Evolutionary conservation across 2,113 vertebrate species (phyloP), one percentile per base, ranked within the genome.

Genomic region (Microcebus ravelobensis): DNA sequence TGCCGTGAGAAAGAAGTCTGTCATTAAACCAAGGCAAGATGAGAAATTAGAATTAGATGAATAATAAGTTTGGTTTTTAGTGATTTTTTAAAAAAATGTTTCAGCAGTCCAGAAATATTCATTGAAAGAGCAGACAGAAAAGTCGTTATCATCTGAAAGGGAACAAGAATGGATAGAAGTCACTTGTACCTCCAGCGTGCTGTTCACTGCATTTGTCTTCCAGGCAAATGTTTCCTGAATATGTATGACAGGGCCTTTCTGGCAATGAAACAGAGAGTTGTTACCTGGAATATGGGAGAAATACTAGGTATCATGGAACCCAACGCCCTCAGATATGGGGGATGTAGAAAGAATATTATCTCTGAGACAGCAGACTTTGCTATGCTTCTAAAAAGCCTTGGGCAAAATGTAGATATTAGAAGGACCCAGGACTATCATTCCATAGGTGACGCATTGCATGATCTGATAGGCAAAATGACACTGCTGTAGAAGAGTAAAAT

Each of bases 1-100:
- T 71, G 65, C 11, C 57, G 73, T 88, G 65, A 63, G 96, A 94
- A 95, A 97, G 87, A 96, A 97, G 67, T 67, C 85, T 97, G 36
- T 91, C 97, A 83, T 98, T 98, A 98, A 97, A 86, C 50, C 27
- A 92, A 96, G 74, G 39, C 86, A 94, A 94, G 80, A 76, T 87
- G 48, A 10, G 96, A 97, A 86, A 65, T 85, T 93, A 96, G 45
- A 92, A 55, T 67, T 86, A 91, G 31, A 80, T 52, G 94, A 96
- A 90, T 96, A 96, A 90, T 91, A 96, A 96, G 84, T 92, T 92
- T 95, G 10, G 83, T 80, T 87, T 96, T 77, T 94, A 31, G 76
- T 87, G 68, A 96, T 92, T 96, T 97, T 95, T 48, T 85, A 96
- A 45, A 45, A 45, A 45, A 45, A 96, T 95, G 39, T 97, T 97